Evolutionary conservation across 2,113 vertebrate genomes (phyloP).

Genomic region (Lanius ludovicianus): DNA sequence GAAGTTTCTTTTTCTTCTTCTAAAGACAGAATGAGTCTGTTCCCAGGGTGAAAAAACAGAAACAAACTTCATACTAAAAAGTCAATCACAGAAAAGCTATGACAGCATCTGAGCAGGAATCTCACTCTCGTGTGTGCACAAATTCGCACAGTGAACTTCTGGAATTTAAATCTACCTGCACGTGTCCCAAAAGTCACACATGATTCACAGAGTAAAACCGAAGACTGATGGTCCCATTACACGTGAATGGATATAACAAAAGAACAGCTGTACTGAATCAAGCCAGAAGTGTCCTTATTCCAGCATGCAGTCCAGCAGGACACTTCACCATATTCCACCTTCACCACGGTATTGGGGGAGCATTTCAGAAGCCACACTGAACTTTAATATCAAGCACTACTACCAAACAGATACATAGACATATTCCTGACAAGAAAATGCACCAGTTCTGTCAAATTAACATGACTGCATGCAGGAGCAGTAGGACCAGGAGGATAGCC

Average conservation of each 20-base stretch:
- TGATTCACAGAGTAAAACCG: not conserved
- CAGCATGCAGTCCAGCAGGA: not conserved
- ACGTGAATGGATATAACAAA: accelerated
- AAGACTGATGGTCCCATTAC: not conserved
- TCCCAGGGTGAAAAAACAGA: not conserved
- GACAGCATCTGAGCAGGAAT: not conserved
- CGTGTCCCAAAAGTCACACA: accelerated
- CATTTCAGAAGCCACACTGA: not conserved
- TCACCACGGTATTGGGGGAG: accelerated
- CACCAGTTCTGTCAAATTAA: not conserved
- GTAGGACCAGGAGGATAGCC: not conserved
- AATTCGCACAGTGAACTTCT: not conserved
- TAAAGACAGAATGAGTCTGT: not conserved
- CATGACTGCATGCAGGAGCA: not conserved
- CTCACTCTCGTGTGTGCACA: accelerated
- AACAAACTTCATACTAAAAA: not conserved
- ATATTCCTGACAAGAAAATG: not conserved
- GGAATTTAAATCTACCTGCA: not conserved
- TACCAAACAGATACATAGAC: not conserved
- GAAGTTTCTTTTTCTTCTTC: not conserved
- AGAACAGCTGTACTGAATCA: not conserved
- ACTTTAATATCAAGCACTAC: not conserved
- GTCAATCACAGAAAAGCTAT: not conserved
- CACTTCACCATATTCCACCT: not conserved
- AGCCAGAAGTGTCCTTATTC: not conserved